Base-by-base conservation (phyloP, 1,140 invertebrate species). In the Psilanteris sp. region DNA sequence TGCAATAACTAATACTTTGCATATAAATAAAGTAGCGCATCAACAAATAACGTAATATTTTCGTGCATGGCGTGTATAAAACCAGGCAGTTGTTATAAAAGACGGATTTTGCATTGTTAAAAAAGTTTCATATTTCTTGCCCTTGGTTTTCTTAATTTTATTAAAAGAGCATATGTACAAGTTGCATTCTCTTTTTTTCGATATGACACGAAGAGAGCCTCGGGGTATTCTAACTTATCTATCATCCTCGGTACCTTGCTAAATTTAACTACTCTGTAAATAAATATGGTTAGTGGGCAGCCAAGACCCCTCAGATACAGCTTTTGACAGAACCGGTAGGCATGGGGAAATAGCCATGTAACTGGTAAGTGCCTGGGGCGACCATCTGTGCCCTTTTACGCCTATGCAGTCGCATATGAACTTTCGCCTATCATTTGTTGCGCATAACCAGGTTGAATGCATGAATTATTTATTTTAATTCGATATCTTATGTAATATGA, bases 231-330 rank as follows among this genome's bases (percentile, higher is more conserved):
- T 54, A 79, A 82, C 79, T 83, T 83, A 81, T 82, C 79, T 75
- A 74, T 61, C 62, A 64, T 74, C 74, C 71, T 73, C 70, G 59
- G 71, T 55, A 62, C 78, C 79, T 80, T 71, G 77, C 76, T 80
- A 82, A 80, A 83, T 82, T 83, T 82, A 81, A 76, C 77, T 83
- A 82, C 73, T 81, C 79, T 79, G 85, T 86, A 85, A 87, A 88
- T 88, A 88, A 88, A 88, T 88, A 86, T 79, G 84, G 83, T 85
- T 87, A 87, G 85, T 83, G 82, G 82, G 77, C 83, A 82, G 84
- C 79, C 82, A 77, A 83, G 79, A 68, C 83, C 83, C 83, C 79
- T 52, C 78, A 79, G 83, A 86, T 86, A 81, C 46, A 74, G 71
- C 81, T 82, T 84, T 87, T 86, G 84, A 84, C 84, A 79, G 82